Percentiles rank a stretch among this genome's conserved stretches.
Evolutionary conservation across 1,140 invertebrate genomes (phyloP).

Genomic region (Drosophila repleta): DNA sequence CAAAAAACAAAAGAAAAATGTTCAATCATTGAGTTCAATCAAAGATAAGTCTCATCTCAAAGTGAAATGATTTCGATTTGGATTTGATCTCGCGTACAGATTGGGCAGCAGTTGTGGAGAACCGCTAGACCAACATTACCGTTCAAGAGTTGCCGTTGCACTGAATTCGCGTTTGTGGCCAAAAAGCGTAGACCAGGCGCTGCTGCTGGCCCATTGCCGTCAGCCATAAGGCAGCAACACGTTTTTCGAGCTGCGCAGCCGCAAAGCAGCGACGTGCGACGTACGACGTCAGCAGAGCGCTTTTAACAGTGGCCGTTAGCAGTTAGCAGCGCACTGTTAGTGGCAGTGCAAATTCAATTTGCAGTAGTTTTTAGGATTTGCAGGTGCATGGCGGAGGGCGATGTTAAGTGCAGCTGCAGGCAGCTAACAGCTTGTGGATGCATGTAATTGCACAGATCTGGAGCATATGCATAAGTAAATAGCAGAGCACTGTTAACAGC

Average conservation of each 20-base stretch:
- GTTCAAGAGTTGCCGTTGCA: slow-evolving; percentile 83
- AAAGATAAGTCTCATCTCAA: background rate
- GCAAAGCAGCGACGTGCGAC: slow-evolving; percentile 36
- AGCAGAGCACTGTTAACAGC: no score
- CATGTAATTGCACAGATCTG: no score
- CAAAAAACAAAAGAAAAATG: slow-evolving; percentile 5
- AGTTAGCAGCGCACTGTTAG: background rate
- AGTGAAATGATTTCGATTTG: slow-evolving; percentile 2
- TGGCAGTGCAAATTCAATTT: background rate
- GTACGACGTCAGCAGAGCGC: background rate
- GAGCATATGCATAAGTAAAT: no score
- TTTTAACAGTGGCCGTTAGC: slow-evolving; percentile 15
- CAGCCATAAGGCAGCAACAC: slow-evolving; percentile 33
- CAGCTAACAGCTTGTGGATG: no score
- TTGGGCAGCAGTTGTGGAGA: background rate
- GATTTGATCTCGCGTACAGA: slow-evolving; percentile 21
- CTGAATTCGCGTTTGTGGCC: slow-evolving; percentile 69
- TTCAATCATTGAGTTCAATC: background rate
- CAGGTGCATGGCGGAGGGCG: no score
- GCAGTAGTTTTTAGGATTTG: no score
- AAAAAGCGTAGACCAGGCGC: slow-evolving; percentile 63
- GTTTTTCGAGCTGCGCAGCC: slow-evolving; percentile 55
- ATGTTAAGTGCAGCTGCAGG: no score
- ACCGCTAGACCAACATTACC: slow-evolving; percentile 77
- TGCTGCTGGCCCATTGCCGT: slow-evolving; percentile 16